Evolutionary conservation across 2,113 vertebrate genomes (phyloP).

Genomic region (Prunella himalayana): DNA sequence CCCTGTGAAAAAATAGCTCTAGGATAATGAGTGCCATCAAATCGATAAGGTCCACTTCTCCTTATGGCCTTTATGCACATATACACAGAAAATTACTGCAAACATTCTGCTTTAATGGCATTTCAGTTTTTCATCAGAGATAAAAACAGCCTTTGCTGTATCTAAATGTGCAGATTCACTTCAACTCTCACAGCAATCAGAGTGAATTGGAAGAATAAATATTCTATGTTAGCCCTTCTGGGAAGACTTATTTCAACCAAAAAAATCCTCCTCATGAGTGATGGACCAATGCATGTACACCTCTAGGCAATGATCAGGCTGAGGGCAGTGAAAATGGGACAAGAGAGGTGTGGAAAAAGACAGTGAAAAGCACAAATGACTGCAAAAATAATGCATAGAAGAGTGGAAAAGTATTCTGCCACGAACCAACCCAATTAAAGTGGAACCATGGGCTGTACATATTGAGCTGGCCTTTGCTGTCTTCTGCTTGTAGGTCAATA

Average conservation of each 20-base stretch:
- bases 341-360: neutral
- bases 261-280: neutral
- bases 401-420: neutral
- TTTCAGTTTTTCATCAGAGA: neutral
- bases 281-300: fast-evolving
- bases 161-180: neutral
- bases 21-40: neutral
- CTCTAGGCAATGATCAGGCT: neutral
- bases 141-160: neutral
- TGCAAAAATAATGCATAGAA: neutral
- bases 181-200: neutral
- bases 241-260: neutral
- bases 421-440: neutral
- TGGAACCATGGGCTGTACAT: neutral
- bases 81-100: neutral
- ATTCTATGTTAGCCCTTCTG: neutral
- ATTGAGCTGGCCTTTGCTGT: neutral
- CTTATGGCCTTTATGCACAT: neutral
- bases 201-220: neutral
- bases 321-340: neutral
- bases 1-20: neutral
- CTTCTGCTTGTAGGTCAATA: neutral
- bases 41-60: neutral
- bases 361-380: neutral
- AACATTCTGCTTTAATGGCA: neutral